Evolutionary conservation across 2,888 invertebrate species (phyloP), one percentile per base, ranked within the genome.

Genomic region (Spatulosminthurus flaviceps): DNA sequence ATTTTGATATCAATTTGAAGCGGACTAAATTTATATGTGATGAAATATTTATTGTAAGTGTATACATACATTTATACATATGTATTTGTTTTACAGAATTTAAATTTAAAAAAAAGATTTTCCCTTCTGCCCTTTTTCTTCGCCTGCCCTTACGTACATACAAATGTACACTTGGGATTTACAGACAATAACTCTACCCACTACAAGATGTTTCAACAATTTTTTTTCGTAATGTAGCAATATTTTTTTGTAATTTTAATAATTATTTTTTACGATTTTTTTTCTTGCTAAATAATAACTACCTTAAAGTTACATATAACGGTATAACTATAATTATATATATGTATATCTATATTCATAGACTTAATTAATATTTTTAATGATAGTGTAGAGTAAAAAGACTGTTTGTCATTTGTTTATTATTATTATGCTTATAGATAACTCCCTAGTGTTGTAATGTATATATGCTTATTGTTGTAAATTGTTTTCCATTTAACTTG

Each of bases 361-460:
- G 16, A 11, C 4, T 9, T 51, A n/a, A 4, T 4, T 51, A 51
- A 19, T n/a, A n/a, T n/a, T n/a, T n/a, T n/a, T n/a, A n/a, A n/a
- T n/a, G n/a, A n/a, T n/a, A n/a, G 51, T 51, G 51, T 51, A 51
- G 51, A 51, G 51, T 51, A 51, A 51, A 51, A 51, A 51, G 51
- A 51, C 51, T 51, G 51, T 51, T 51, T 51, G 51, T 51, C 51
- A 51, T 51, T 51, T 51, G 51, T 51, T 51, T 51, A 19, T 51
- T 51, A 51, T 51, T 51, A 51, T n/a, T 51, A 51, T n/a, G 16
- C 51, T 51, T 16, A 51, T 51, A 34, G n/a, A 34, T 34, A 34
- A 34, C 34, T 34, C 34, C 34, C 34, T 34, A 34, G 9, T 34
- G 5, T 34, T 34, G 34, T 34, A 34, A 34, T 34, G 9, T 34